Conservation (phyloP, 1,140 invertebrate genomes). For the Vanessa tameamea region DNA sequence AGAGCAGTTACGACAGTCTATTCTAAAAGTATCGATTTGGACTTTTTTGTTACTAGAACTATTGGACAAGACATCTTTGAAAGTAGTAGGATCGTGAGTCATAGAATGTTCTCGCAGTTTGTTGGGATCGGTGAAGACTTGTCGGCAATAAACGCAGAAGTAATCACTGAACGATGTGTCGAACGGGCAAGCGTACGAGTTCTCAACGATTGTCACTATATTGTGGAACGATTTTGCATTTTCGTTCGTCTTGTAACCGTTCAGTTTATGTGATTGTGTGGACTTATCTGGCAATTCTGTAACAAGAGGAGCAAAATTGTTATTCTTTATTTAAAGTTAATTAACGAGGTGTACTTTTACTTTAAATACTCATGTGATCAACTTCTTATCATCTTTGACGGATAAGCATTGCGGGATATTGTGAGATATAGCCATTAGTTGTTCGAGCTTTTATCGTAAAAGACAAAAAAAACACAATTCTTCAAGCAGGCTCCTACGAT, state of each 20-base stretch:
- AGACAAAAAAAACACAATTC: too few species aligned
- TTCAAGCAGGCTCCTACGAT: too few species aligned
- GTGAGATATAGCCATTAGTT: too few species aligned
- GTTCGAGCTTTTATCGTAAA: too few species aligned
- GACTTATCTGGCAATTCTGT: conserved; percentile 38
- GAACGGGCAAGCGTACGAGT: conserved; percentile 66
- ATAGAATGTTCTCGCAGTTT: conserved; percentile 61
- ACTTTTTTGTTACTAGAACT: conserved; percentile 51
- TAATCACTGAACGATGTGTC: conserved; percentile 67
- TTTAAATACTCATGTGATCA: too few species aligned
- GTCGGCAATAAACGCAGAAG: conserved; percentile 64
- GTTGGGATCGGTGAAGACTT: conserved; percentile 60
- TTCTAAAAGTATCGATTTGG: conserved; percentile 57
- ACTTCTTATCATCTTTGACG: too few species aligned
- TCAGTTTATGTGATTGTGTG: conserved; percentile 16
- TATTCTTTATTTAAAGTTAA: too few species aligned
- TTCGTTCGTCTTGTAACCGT: conserved; percentile 35
- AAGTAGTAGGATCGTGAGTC: conserved; percentile 57
- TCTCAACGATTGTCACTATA: conserved; percentile 56
- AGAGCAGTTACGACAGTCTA: conserved; percentile 66
- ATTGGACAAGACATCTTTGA: conserved; percentile 43
- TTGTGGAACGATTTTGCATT: conserved; percentile 45
- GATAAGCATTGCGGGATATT: too few species aligned
- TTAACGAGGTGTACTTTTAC: too few species aligned
- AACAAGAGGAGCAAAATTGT: conserved; percentile 1